A percentile compares a stretch with the other conserved stretches of the same genome.
These are phyloP conservation scores for Rhodeus uyekii DNA, from an alignment of 2,797 vertebrate species.

Conservation along the genomic window DNA sequence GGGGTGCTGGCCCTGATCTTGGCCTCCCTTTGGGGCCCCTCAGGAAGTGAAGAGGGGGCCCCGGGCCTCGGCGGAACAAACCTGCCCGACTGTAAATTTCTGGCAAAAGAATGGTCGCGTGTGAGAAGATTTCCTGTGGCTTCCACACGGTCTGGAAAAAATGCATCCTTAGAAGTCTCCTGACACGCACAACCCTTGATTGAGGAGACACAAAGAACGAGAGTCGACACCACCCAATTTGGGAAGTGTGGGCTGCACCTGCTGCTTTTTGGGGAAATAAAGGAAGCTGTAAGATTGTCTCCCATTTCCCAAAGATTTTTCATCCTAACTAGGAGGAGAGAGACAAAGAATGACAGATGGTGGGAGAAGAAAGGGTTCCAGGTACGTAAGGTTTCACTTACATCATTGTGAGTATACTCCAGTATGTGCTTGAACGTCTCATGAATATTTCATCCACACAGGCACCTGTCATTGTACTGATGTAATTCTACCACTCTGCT, in stretches of 20 bases:
- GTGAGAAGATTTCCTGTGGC: constrained; percentile 82
- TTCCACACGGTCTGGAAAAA: constrained; percentile 77
- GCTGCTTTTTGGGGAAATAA: constrained; percentile 65
- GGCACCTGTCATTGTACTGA: constrained; percentile 51
- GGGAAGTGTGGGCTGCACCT: constrained; percentile 69
- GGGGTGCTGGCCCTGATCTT: constrained; percentile 58
- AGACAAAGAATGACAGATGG: constrained; percentile 10
- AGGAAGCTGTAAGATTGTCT: constrained; percentile 64
- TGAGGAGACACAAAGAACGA: constrained; percentile 56
- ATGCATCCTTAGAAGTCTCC: constrained; percentile 79
- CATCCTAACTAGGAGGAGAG: constrained; percentile 43
- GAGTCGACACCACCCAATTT: constrained; percentile 27
- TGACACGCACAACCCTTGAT: constrained; percentile 74
- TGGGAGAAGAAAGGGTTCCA: constrained; percentile 58
- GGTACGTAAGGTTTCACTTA: not conserved
- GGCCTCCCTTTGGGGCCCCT: constrained; percentile 69
- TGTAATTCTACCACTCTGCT: constrained; percentile 44
- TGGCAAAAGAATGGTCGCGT: constrained; percentile 76
- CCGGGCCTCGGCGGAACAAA: constrained; percentile 61
- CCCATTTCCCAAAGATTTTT: constrained; percentile 43
- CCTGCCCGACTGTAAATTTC: constrained; percentile 73
- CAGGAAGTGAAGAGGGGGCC: constrained; percentile 73
- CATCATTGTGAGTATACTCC: not conserved
- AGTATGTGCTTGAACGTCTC: not conserved
- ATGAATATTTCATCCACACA: constrained; percentile 22